Evolutionary conservation across 92 coral and sea anemone genomes (phyloP).

Genomic region (Plumapathes pennacea): DNA sequence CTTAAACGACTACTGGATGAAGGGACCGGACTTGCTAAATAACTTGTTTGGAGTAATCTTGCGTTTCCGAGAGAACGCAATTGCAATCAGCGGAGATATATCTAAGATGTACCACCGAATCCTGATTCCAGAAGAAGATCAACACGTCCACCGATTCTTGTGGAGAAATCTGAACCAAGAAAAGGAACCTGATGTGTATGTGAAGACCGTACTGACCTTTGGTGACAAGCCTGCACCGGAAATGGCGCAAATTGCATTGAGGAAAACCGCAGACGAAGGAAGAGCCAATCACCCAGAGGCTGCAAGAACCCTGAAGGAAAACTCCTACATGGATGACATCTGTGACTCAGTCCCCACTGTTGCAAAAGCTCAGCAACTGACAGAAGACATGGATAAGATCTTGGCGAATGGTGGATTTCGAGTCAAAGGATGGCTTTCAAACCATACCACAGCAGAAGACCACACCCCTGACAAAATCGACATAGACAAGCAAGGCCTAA

Average conservation of each 20-base stretch:
- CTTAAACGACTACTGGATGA: constrained; percentile 58
- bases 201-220: constrained; percentile 36
- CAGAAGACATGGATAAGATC: constrained; percentile 7
- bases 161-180: constrained; percentile 48
- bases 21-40: constrained; percentile 48
- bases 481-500: neutral
- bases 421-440: constrained; percentile 23
- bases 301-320: constrained; percentile 42
- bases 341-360: constrained; percentile 17
- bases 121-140: constrained; percentile 44
- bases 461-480: neutral
- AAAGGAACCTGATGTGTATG: constrained; percentile 37
- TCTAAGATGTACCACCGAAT: constrained; percentile 56
- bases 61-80: constrained; percentile 35
- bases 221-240: constrained; percentile 74
- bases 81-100: constrained; percentile 44
- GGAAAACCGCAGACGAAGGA: constrained; percentile 50
- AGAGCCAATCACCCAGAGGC: constrained; percentile 34
- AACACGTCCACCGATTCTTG: constrained; percentile 60
- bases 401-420: constrained; percentile 12
- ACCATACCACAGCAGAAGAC: neutral
- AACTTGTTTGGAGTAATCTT: constrained; percentile 46
- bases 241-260: constrained; percentile 60
- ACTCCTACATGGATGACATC: constrained; percentile 67
- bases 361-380: constrained; percentile 3